These are phyloP conservation scores for Pogonocichla stellata DNA, from an alignment of 2,113 vertebrate genomes.

Conservation along the genomic window DNA sequence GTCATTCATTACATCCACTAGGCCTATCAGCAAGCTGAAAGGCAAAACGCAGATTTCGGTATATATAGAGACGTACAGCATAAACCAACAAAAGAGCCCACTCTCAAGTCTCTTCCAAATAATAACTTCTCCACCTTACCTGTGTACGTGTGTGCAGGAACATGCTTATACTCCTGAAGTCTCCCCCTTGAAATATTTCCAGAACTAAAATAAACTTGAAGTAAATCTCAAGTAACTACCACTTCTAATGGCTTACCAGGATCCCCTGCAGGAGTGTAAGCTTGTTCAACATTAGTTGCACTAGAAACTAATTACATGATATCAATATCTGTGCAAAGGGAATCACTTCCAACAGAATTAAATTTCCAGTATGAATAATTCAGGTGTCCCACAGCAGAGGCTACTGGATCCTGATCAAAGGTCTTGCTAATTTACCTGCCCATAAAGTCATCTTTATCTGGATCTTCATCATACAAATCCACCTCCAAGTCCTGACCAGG, in stretches of 20 bases:
- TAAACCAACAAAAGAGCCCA: neutral
- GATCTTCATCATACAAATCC: constrained; percentile 91
- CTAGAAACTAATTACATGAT: neutral
- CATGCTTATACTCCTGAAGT: neutral
- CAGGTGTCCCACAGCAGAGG: neutral
- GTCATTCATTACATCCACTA: constrained; percentile 86
- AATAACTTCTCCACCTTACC: neutral
- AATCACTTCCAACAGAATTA: neutral
- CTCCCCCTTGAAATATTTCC: neutral
- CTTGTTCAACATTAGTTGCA: neutral
- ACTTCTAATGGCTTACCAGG: neutral
- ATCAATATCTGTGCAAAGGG: neutral
- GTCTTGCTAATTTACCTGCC: constrained; percentile 80
- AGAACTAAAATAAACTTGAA: neutral
- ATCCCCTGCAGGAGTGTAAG: neutral
- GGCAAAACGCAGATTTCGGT: neutral
- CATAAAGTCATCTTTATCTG: constrained; percentile 92
- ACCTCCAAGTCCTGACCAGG: constrained; percentile 94
- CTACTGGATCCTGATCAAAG: neutral
- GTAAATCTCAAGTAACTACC: neutral
- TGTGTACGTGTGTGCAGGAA: rapidly evolving
- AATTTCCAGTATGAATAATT: neutral
- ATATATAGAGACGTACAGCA: neutral
- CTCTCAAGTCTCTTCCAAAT: neutral
- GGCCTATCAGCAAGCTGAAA: constrained; percentile 84